Percentiles rank a stretch among this genome's conserved stretches.
phyloP scores from a whole-genome alignment of 2,113 vertebrate genomes.

The Fulica atra region DNA sequence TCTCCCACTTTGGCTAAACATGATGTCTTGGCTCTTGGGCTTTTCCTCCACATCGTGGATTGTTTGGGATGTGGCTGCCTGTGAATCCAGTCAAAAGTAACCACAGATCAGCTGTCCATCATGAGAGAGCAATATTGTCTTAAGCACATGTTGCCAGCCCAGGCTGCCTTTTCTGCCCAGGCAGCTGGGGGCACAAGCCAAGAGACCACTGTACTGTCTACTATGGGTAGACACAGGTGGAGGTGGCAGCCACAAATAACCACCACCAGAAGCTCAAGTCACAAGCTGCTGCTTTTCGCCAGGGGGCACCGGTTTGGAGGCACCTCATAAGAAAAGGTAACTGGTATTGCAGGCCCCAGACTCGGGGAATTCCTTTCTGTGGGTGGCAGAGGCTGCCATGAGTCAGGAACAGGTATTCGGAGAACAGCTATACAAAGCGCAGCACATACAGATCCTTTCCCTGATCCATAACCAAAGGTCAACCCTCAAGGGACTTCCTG shows the following conservation, averaged over 20 bases:
- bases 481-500: background rate
- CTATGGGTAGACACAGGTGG: background rate
- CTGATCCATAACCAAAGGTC: background rate
- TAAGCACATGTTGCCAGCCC: background rate
- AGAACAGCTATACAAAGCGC: background rate
- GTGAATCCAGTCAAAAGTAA: background rate
- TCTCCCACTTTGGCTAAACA: background rate
- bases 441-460: background rate
- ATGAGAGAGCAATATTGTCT: background rate
- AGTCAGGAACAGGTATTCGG: background rate
- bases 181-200: background rate
- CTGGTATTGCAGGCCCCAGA: background rate
- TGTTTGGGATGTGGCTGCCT: background rate
- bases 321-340: background rate
- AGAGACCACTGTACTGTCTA: background rate
- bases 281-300: background rate
- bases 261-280: background rate
- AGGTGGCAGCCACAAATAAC: background rate
- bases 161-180: background rate
- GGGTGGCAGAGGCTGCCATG: background rate
- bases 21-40: background rate
- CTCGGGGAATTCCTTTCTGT: background rate
- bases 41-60: background rate
- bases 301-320: background rate
- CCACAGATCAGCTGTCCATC: background rate